A percentile compares a stretch with the other conserved stretches of the same genome.
Evolutionary conservation across 2,888 invertebrate species (phyloP).

Genomic region (Arctia plantaginis): DNA sequence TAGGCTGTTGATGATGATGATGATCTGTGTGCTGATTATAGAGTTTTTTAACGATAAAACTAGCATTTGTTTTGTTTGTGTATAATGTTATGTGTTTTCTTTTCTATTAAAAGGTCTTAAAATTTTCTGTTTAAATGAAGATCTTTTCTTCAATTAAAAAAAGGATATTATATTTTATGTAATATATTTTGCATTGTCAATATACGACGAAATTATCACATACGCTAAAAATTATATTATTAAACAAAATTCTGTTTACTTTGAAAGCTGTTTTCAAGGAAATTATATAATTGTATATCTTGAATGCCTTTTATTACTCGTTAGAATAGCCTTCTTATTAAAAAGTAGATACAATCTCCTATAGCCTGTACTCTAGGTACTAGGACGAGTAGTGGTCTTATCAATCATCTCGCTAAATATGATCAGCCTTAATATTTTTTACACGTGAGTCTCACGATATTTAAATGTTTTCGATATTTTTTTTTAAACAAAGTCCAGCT

Average conservation of each 20-base stretch:
- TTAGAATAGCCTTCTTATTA: background rate
- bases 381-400: background rate
- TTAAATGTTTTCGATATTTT: background rate
- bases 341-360: conserved; percentile 10
- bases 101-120: background rate
- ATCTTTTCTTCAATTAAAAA: background rate
- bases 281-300: background rate
- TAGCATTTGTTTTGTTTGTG: no score
- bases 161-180: background rate
- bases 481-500: no score
- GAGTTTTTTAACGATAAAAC: no score
- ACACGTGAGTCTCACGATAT: background rate
- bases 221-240: background rate
- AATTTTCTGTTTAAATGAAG: background rate
- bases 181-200: background rate
- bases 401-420: background rate
- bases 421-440: background rate
- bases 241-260: background rate
- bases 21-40: no score
- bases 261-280: background rate
- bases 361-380: conserved; percentile 1
- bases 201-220: background rate
- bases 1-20: no score
- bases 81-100: no score
- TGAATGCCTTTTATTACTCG: background rate